These are phyloP conservation scores for Fregetta grallaria DNA, from an alignment of 2,113 vertebrate species.

Conservation along the genomic window DNA sequence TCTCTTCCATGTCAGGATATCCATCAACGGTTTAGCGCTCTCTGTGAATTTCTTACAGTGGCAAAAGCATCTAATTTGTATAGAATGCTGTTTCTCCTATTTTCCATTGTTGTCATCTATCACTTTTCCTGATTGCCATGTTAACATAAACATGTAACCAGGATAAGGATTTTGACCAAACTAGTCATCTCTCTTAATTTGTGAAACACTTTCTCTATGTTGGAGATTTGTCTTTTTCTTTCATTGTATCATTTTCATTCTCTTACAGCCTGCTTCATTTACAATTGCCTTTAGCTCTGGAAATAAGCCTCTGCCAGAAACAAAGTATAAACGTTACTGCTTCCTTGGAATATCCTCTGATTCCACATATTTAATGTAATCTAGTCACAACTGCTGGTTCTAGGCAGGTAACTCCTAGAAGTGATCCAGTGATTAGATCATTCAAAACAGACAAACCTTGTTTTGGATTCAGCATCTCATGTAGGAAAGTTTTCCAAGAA, in stretches of 20 bases:
- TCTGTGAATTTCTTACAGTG: neutral
- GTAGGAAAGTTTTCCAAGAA: neutral
- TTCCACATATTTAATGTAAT: conserved; percentile 1
- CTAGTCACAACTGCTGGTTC: neutral
- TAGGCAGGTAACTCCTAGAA: neutral
- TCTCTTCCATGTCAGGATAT: neutral
- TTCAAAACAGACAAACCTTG: neutral
- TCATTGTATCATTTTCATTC: neutral
- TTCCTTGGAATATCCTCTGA: neutral
- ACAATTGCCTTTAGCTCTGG: neutral
- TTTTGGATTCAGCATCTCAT: neutral
- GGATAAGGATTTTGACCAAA: neutral
- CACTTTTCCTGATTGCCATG: neutral
- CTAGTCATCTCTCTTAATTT: neutral
- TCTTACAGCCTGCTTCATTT: neutral
- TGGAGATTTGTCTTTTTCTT: neutral
- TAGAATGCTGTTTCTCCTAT: neutral
- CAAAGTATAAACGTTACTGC: neutral
- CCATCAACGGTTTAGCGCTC: neutral
- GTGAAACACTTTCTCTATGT: neutral
- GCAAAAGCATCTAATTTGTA: neutral
- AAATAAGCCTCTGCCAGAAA: neutral
- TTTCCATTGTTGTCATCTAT: neutral
- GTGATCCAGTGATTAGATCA: neutral
- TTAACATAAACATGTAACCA: neutral